Evolutionary conservation across 2,888 invertebrate genomes (phyloP), one percentile per base, ranked within the genome.

Genomic region (Cosmopolites sordidus): DNA sequence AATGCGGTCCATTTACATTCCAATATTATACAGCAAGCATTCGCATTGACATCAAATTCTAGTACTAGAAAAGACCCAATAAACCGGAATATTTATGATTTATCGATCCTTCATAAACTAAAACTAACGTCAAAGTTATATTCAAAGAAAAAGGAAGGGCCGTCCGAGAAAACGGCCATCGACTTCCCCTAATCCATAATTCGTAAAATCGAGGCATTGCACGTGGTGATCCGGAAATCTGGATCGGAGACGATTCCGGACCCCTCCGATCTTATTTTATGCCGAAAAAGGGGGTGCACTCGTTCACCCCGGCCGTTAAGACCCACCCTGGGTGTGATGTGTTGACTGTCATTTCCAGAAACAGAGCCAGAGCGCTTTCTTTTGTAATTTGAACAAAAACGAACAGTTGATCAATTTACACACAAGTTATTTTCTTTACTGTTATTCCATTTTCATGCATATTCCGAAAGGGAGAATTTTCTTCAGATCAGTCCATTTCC

Each of bases 171-270:
- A 39, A 22, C 27, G 27, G n/a, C 27, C 40, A 16, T 45, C 44
- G 8, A 37, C 14, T 33, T 33, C 14, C 47, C 38, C 29, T 37
- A 39, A 47, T 39, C 5, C 39, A 39, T 47, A 47, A 47, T 47
- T 47, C 39, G 47, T 29, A 11, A 47, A 47, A 47, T 40, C 47
- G 27, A 40, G 15, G 40, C 47, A 47, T 14, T 2, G 39, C 47
- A 47, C 47, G 47, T 47, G 39, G 47, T 47, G 47, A 47, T 38
- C 39, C 47, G 15, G 47, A 47, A 47, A 47, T 40, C 15, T 39
- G 16, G 38, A 27, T 39, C 29, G 18, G 14, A 16, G 16, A 47
- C 47, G 2, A 47, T 47, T 47, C 16, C 6, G 8, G 16, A 9
- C 37, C 47, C 47, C 40, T 27, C 2, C 5, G 47, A 37, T 27